A percentile compares a stretch with the other conserved stretches of the same genome.
These are phyloP conservation scores for Anthophora plumipes DNA, from an alignment of 2,888 invertebrate species.

Conservation along the genomic window DNA sequence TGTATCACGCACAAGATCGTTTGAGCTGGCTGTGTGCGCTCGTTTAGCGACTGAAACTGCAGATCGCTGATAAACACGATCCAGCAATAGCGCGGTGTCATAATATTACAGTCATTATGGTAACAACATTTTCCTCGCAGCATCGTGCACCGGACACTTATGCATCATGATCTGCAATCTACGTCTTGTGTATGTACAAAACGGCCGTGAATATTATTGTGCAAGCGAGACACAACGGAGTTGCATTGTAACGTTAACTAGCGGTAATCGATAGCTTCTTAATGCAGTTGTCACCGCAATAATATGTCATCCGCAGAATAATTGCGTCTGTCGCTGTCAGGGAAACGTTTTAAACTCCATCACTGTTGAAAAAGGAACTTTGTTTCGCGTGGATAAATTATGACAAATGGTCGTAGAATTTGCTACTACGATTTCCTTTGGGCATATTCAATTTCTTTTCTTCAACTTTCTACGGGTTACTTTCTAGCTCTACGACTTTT, in stretches of 20 bases:
- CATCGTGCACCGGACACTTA: constrained; percentile 32
- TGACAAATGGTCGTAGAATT: background rate
- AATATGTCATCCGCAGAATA: constrained; percentile 16
- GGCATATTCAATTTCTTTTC: background rate
- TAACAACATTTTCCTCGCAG: constrained; percentile 56
- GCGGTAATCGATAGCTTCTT: constrained; percentile 24
- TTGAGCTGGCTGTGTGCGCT: constrained; percentile 11
- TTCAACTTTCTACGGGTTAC: background rate
- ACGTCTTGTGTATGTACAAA: constrained; percentile 47
- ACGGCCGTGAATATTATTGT: constrained; percentile 56
- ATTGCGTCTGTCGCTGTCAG: background rate
- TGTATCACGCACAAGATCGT: constrained; percentile 31
- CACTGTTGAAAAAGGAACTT: background rate
- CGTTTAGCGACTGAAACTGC: constrained; percentile 64
- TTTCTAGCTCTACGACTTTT: background rate
- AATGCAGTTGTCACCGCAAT: constrained; percentile 21
- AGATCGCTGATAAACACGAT: constrained; percentile 69
- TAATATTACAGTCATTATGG: constrained; percentile 72
- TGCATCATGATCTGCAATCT: constrained; percentile 58
- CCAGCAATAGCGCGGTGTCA: constrained; percentile 58
- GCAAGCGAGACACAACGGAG: constrained; percentile 33
- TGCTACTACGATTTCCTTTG: background rate
- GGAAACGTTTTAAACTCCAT: background rate
- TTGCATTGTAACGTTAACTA: constrained; percentile 51
- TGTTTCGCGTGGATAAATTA: background rate